Base-by-base conservation (phyloP, 2,888 invertebrate genomes). In the Eulithis testata region DNA sequence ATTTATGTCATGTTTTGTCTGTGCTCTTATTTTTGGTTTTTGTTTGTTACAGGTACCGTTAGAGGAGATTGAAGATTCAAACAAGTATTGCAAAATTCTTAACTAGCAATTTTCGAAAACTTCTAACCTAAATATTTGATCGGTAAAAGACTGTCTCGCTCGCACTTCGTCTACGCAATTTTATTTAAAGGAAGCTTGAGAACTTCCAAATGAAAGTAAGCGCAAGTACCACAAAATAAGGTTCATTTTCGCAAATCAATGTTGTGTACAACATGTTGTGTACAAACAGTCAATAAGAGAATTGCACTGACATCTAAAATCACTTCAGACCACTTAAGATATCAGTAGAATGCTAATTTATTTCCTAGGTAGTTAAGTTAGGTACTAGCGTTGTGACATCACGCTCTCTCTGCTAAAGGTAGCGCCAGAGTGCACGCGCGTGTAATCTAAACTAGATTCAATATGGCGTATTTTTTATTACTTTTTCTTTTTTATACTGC, bases 31-130 rank as follows among this genome's bases (percentile, higher is more conserved):
- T 61, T 70, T 71, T 60, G 12, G 45, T 58, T 74, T 40, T 68
- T 51, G 65, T 72, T 71, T 75, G 71, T 76, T 77, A 36, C 78
- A 78, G 79, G 78, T 78, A 78, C 66, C 60, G 58, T 54, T 50
- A 52, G 43, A 60, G 44, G 58, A 37, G 50, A n/a, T 63, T 51
- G 51, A 55, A 63, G 60, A 51, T 60, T 51, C 40, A 49, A 49
- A n/a, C 21, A 47, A 47, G 47, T 47, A 47, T 14, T 14, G 2
- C 7, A 14, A 8, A 47, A 31, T 47, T 47, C 6, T 12, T 47
- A 12, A 12, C 14, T 47, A 31, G 31, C 31, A 7, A 14, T 8
- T 14, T 14, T 8, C 1, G 12, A 40, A 40, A 40, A 40, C 40
- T 40, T 40, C 37, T 6, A 5, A 44, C 44, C n/a, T n/a, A 31